Evolutionary conservation across 2,113 vertebrate species (phyloP).

Genomic region (Trichomycterus rosablanca): DNA sequence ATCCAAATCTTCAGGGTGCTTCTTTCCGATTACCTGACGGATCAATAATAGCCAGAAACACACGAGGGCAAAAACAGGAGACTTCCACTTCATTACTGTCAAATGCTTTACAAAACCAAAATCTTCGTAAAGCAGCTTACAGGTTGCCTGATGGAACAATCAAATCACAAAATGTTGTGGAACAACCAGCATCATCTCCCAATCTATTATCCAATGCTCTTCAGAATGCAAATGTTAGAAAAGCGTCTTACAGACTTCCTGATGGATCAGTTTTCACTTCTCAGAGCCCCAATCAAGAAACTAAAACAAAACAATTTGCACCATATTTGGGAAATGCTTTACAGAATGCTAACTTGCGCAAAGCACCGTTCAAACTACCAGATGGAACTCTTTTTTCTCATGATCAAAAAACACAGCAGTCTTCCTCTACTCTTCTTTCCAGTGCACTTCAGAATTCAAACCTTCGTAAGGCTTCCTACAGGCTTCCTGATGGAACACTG

Average conservation of each 20-base stretch:
- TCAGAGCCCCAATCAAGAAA: slow-evolving; percentile 27
- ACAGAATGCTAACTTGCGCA: slow-evolving; percentile 58
- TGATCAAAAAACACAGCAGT: slow-evolving; percentile 32
- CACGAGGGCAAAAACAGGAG: slow-evolving; percentile 26
- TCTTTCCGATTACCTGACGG: slow-evolving; percentile 38
- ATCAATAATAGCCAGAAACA: slow-evolving; percentile 19
- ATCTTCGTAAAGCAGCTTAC: slow-evolving; percentile 45
- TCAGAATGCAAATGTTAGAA: slow-evolving; percentile 56
- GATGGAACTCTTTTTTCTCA: slow-evolving; percentile 45
- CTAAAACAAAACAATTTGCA: slow-evolving; percentile 38
- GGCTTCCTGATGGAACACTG: slow-evolving; percentile 49
- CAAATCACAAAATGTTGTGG: slow-evolving; percentile 33
- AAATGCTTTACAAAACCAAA: slow-evolving; percentile 47
- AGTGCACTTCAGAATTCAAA: slow-evolving; percentile 54
- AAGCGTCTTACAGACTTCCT: slow-evolving; percentile 51
- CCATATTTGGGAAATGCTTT: slow-evolving; percentile 59
- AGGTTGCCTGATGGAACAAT: slow-evolving; percentile 46
- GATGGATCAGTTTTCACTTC: slow-evolving; percentile 45
- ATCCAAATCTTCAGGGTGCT: slow-evolving; percentile 38
- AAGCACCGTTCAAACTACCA: slow-evolving; percentile 62
- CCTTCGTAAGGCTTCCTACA: slow-evolving; percentile 56
- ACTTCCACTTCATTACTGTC: slow-evolving; percentile 32
- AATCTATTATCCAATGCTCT: slow-evolving; percentile 51
- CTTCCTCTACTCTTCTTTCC: slow-evolving; percentile 33
- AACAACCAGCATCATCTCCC: slow-evolving; percentile 27